These are phyloP conservation scores for Falco punctatus DNA, from an alignment of 2,113 vertebrate species.

Conservation along the genomic window DNA sequence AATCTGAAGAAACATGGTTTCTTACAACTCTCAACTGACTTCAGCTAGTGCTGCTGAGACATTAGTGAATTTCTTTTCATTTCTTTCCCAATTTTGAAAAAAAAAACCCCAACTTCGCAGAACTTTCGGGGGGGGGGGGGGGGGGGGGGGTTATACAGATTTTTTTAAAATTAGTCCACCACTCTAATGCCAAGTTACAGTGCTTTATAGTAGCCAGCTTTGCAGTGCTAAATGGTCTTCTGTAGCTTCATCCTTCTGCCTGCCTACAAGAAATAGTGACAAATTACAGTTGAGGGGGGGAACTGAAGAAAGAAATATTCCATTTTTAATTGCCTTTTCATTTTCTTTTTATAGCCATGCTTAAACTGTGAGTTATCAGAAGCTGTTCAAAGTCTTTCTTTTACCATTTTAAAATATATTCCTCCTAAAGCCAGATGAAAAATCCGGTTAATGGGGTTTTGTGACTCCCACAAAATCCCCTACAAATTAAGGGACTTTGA, in stretches of 20 bases:
- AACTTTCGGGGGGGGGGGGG: background rate
- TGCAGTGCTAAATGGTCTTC: conserved; percentile 29
- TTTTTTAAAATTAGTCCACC: background rate
- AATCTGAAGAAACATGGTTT: background rate
- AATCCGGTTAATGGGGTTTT: conserved; percentile 69
- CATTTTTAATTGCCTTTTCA: conserved; percentile 73
- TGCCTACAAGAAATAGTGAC: conserved; percentile 65
- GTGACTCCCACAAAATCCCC: conserved; percentile 71
- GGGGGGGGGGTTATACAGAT: background rate
- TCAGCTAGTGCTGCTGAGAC: background rate
- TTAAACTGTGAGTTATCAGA: conserved; percentile 72
- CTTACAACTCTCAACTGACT: background rate
- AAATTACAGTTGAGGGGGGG: background rate
- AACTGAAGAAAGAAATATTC: conserved; percentile 66
- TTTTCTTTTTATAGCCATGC: conserved; percentile 70
- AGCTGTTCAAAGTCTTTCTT: conserved; percentile 69
- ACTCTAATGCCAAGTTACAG: background rate
- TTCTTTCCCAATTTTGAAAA: background rate
- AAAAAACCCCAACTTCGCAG: accelerated
- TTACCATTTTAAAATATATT: conserved; percentile 72
- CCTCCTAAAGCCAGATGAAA: conserved; percentile 68
- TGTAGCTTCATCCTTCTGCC: conserved; percentile 44
- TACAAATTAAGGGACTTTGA: conserved; percentile 73
- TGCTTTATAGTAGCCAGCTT: conserved; percentile 16
- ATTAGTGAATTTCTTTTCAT: background rate